phyloP scores from a whole-genome alignment of 1,140 invertebrate genomes.

The Drosophila sucinea region DNA sequence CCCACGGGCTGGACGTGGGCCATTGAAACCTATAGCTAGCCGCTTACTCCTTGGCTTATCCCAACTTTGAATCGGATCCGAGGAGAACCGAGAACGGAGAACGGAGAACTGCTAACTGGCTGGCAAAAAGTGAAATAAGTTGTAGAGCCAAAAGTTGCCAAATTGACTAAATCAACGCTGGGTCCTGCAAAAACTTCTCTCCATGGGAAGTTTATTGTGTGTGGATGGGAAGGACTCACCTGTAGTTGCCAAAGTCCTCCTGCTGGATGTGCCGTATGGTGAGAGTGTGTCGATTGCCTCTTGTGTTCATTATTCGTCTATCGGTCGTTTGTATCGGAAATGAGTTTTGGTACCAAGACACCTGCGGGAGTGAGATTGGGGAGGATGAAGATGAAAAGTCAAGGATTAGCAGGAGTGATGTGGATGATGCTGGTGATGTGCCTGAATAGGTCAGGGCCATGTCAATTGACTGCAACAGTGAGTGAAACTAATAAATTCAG shows the following conservation, averaged over 20 bases:
- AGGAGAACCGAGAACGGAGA: conserved; percentile 27
- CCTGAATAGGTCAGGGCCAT: conserved; percentile 12
- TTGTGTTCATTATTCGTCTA: conserved; percentile 85
- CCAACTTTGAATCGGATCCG: conserved; percentile 1
- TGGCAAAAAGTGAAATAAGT: conserved; percentile 65
- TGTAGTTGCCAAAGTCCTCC: conserved; percentile 88
- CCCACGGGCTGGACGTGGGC: conserved; percentile 39
- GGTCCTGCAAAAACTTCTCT: background rate
- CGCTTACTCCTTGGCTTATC: conserved; percentile 25
- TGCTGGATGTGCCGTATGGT: conserved; percentile 87
- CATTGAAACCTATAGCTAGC: conserved; percentile 45
- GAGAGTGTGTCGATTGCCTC: conserved; percentile 86
- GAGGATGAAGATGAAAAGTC: background rate
- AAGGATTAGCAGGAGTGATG: conserved; percentile 31
- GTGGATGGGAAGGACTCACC: conserved; percentile 81
- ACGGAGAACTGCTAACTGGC: conserved; percentile 52
- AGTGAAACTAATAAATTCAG: conserved; percentile 54
- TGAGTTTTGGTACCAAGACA: conserved; percentile 88
- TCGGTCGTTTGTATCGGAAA: conserved; percentile 87
- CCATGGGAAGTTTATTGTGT: conserved; percentile 46
- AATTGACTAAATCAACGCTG: conserved; percentile 77
- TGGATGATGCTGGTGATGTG: conserved; percentile 4
- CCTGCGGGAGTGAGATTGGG: conserved; percentile 72
- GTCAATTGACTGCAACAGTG: conserved; percentile 19
- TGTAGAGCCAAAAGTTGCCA: conserved; percentile 61